Percentiles rank a stretch among this genome's conserved stretches.
Conservation (phyloP, 2,888 invertebrate genomes). For the Mythimna lalbum region DNA sequence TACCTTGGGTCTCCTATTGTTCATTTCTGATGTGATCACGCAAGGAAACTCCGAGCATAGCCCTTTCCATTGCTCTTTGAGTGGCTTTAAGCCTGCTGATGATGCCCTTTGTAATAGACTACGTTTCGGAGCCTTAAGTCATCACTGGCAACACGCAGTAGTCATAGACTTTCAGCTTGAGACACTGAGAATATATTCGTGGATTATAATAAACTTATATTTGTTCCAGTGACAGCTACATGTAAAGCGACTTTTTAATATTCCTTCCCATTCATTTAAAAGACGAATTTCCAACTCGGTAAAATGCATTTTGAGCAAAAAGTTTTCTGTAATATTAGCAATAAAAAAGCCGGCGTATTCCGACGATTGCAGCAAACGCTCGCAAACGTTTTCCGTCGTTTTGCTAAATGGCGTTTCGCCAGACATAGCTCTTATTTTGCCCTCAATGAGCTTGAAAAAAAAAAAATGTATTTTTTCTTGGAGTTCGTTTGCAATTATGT, state of each 20-base stretch:
- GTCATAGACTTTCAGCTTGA: too few relatives aligned
- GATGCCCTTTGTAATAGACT: too few relatives aligned
- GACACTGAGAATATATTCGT: too few relatives aligned
- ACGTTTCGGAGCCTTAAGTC: too few relatives aligned
- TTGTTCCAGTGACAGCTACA: neutral
- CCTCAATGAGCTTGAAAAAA: conserved; percentile 51
- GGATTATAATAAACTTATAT: too few relatives aligned
- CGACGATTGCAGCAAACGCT: conserved; percentile 20
- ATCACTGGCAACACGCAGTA: too few relatives aligned
- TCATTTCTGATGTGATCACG: too few relatives aligned
- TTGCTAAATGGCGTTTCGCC: conserved; percentile 41
- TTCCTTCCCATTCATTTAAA: conserved; percentile 3
- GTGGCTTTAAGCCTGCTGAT: too few relatives aligned
- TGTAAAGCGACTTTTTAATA: neutral
- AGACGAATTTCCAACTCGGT: neutral
- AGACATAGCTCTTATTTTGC: conserved; percentile 45
- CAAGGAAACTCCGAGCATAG: too few relatives aligned
- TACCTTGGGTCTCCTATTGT: too few relatives aligned
- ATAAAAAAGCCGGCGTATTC: conserved; percentile 28
- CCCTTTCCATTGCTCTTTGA: too few relatives aligned
- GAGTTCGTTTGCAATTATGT: conserved; percentile 29
- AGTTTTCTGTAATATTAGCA: conserved; percentile 25
- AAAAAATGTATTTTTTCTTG: conserved; percentile 34
- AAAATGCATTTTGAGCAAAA: conserved; percentile 39
- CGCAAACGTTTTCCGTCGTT: conserved; percentile 35